These are phyloP conservation scores for Orestias chungarensis DNA, from an alignment of 2,797 vertebrate species.

Conservation along the genomic window DNA sequence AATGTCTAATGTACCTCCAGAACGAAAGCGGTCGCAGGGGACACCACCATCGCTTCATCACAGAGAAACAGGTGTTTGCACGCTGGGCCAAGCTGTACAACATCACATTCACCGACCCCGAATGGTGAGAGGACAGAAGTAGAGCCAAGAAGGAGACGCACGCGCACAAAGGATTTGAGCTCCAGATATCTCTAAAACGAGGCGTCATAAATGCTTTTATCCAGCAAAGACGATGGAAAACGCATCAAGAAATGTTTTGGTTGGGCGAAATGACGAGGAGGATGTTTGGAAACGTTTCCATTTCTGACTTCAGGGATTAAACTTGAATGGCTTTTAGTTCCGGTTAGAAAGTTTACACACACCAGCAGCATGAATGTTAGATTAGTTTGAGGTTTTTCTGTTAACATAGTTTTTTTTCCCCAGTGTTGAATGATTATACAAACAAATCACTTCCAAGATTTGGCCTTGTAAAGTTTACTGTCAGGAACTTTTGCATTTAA, in stretches of 20 bases:
- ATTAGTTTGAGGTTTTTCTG: not conserved
- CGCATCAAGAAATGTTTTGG: not conserved
- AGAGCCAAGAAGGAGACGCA: not conserved
- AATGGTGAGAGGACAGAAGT: conserved; percentile 78
- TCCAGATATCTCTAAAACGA: not conserved
- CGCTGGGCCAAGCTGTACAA: conserved; percentile 94
- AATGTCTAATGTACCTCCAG: conserved; percentile 92
- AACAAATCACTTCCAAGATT: not conserved
- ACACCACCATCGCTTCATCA: conserved; percentile 98
- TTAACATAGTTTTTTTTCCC: not conserved
- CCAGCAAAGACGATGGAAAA: not conserved
- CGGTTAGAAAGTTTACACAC: conserved; percentile 2
- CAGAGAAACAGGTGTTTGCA: conserved; percentile 94
- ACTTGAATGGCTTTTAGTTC: not conserved
- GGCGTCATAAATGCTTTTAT: conserved; percentile 16
- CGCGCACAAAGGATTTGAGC: not conserved
- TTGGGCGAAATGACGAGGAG: conserved; percentile 9
- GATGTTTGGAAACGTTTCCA: not conserved
- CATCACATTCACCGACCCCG: conserved; percentile 91
- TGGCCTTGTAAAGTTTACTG: not conserved
- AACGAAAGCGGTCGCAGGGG: conserved; percentile 89
- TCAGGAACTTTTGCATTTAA: not conserved
- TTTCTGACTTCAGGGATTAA: conserved; percentile 2
- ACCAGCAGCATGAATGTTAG: not conserved
- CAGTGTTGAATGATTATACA: not conserved